Percentiles rank a stretch among this genome's conserved stretches.
Evolutionary conservation across 1,140 invertebrate species (phyloP).

Genomic region (Stenopsyche tienmushanensis): DNA sequence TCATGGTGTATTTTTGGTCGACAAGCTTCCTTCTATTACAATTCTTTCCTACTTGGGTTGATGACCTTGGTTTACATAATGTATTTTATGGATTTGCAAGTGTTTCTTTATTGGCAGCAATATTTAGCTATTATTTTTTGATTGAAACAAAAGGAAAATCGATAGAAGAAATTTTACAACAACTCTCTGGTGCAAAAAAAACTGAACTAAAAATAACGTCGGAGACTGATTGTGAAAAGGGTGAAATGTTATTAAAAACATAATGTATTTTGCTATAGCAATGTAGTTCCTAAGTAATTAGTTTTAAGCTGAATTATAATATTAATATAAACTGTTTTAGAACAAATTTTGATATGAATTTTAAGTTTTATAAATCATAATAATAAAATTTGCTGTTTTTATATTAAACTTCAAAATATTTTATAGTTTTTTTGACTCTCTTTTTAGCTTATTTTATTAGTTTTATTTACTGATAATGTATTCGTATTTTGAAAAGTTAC

Average conservation of each 20-base stretch:
- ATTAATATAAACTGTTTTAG: too few relatives aligned
- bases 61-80: constrained; percentile 22
- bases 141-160: constrained; percentile 36
- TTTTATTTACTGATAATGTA: too few relatives aligned
- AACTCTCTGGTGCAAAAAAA: constrained; percentile 3
- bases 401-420: too few relatives aligned
- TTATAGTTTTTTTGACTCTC: too few relatives aligned
- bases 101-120: constrained; percentile 18
- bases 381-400: too few relatives aligned
- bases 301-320: too few relatives aligned
- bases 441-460: too few relatives aligned
- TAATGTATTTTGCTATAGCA: too few relatives aligned
- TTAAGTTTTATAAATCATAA: too few relatives aligned
- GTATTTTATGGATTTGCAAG: constrained; percentile 32
- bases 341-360: too few relatives aligned
- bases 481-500: too few relatives aligned
- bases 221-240: not conserved
- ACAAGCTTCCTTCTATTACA: constrained; percentile 25
- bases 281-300: too few relatives aligned
- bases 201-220: not conserved
- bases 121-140: constrained; percentile 19
- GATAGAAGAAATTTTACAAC: constrained; percentile 28
- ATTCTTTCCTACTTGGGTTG: constrained; percentile 22
- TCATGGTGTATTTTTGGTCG: constrained; percentile 25
- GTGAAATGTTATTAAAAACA: not conserved